Evolutionary conservation across 2,888 invertebrate genomes (phyloP), one percentile per base, ranked within the genome.

Genomic region (Trissolcus brochymenae): DNA sequence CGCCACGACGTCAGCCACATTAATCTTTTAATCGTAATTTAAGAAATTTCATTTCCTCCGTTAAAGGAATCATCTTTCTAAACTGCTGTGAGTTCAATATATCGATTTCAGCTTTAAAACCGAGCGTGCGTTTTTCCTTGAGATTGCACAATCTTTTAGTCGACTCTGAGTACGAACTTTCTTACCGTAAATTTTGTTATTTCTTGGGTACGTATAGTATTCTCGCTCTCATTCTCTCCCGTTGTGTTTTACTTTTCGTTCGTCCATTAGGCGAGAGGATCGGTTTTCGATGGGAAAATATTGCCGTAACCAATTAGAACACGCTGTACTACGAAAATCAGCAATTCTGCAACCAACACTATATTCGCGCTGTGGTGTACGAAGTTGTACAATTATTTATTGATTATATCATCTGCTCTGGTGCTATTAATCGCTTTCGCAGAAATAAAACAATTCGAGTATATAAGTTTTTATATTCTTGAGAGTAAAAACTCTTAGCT

Each of bases 231-330:
- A 9, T 29, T 51, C 25, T 64, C 56, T 54, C 71, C 67, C 46
- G 16, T 49, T 41, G 51, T 68, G 65, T 56, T n/a, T 21, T 35
- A n/a, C 49, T 70, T 46, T 49, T 61, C 57, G 67, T 68, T 79
- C 53, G 53, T 68, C 77, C 73, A 72, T 81, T 79, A 80, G 73
- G 67, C 51, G 56, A 57, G 46, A 62, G 77, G 77, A 82, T 82
- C 80, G 80, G 76, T 80, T 81, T 78, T 73, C 78, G 75, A 76
- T 80, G 77, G 75, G 66, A 81, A 82, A 81, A 82, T 81, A 80
- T 80, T 78, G 76, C 65, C 74, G 70, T 77, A 72, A 80, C 77
- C 77, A 82, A 82, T 82, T 82, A 81, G 79, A 79, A 64, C 70
- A 53, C 65, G 29, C 35, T 25, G 53, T 60, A 54, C 72, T 60